A percentile compares a stretch with the other conserved stretches of the same genome.
Evolutionary conservation across 1,140 invertebrate genomes (phyloP).

Genomic region (Sinella curviseta): DNA sequence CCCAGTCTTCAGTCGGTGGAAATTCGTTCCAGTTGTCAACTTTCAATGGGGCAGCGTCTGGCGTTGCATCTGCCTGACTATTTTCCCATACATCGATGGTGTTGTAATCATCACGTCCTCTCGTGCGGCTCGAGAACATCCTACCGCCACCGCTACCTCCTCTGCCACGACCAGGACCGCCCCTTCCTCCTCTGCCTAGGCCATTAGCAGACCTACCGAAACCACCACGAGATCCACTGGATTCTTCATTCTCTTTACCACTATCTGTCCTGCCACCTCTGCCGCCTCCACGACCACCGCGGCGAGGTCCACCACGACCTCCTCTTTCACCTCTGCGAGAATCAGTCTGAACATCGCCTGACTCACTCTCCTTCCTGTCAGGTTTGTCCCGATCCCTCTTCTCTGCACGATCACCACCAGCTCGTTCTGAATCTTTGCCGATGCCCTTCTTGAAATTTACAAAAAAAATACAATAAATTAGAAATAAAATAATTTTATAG

Average conservation of each 20-base stretch:
- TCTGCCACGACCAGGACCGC: conserved; percentile 58
- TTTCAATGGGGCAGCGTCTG: conserved; percentile 43
- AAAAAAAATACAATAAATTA: background rate
- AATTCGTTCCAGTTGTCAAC: conserved; percentile 49
- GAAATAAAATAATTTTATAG: conserved; percentile 1
- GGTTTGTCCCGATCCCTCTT: conserved; percentile 51
- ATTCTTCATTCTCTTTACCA: conserved; percentile 64
- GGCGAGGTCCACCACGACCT: conserved; percentile 51
- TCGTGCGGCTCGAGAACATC: conserved; percentile 45
- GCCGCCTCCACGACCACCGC: conserved; percentile 53
- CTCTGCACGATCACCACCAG: conserved; percentile 22
- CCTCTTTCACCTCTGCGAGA: conserved; percentile 40
- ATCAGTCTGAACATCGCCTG: conserved; percentile 52
- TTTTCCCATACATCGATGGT: conserved; percentile 50
- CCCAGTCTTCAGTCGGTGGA: conserved; percentile 77
- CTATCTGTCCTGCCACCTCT: conserved; percentile 56
- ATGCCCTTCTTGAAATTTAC: conserved; percentile 19
- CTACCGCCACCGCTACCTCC: conserved; percentile 36
- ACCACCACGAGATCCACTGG: conserved; percentile 51
- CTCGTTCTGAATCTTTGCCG: conserved; percentile 37
- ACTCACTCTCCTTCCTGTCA: conserved; percentile 53
- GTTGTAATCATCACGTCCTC: conserved; percentile 40
- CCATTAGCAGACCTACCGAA: conserved; percentile 55
- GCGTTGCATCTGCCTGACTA: conserved; percentile 45
- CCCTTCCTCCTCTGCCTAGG: conserved; percentile 55